Base-by-base conservation (phyloP, 1,140 invertebrate genomes). In the Diorhabda carinulata region DNA sequence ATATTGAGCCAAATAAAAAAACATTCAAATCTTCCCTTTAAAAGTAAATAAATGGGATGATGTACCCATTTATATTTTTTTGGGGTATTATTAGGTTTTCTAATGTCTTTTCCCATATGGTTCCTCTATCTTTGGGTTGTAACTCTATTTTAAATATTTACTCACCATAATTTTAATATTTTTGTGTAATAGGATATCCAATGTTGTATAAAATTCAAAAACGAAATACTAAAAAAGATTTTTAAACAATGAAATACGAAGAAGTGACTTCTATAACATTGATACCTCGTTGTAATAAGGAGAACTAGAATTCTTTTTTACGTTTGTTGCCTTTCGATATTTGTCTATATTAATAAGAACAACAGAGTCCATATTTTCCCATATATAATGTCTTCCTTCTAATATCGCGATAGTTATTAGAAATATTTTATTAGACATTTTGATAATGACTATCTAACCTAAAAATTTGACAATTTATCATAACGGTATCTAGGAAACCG, bases 201-300 rank as follows among this genome's bases (percentile, higher is more conserved):
- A 72, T 47, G 74, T 82, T 77, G 86, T 84, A 71, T 85, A 85
- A 74, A 88, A 85, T 72, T 90, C 88, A 77, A 90, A 90, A 0
- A 89, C 85, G 80, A 91, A 90, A 78, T 90, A 87, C 86, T 90
- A 83, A 77, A 84, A 77, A 60, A 6, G 6, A 6, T 25, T 44
- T 3, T 67, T 47, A 43, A 10, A 61, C 43, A 44, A 10, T 56
- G 42, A 45, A 5, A 6, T 65, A 7, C 25, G 8, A 6, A 60
- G 4, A 10, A 60, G 9, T 7, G 9, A 25, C 42, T 5, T 40
- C 58, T 65, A 25, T 41, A 69, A 70, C 61, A 25, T 25, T 25
- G 66, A 61, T 70, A 88, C 87, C 80, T 89, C 87, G 71, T 88
- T 88, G 68, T 84, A 89, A 73, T 83, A 84, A 0, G 87, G 87